Base-by-base conservation (phyloP, 2,888 invertebrate species). In the Liposcelis brunnea region DNA sequence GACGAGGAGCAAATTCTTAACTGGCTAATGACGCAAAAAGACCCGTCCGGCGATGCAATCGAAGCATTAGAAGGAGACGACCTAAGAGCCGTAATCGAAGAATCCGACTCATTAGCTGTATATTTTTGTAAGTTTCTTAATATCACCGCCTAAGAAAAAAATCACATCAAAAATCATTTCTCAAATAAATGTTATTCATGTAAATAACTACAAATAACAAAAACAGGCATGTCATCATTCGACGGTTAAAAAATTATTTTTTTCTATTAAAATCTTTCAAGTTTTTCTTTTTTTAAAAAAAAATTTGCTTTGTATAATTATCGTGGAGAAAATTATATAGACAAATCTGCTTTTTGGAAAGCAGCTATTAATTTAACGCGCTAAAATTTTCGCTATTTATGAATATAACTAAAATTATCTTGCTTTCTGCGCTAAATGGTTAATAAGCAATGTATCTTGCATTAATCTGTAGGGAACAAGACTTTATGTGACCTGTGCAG, bases 21-120 rank as follows among this genome's bases (percentile, higher is more conserved):
- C 60, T 91, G 91, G 91, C 66, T 91, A 48, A 62, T 91, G 55
- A 81, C 84, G 33, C 87, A 91, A 64, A 90, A 91, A 62, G 87
- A 91, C 66, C 91, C 91, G 44, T 77, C 83, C 40, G 86, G 87
- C 36, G 89, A 90, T 59, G 77, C 86, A 43, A 91, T 91, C 53
- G 90, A 90, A 66, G 86, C 82, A 53, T 65, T 84, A 14, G 84
- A 84, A 62, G 90, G 89, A 35, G 81, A 80, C 56, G 77, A 77
- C 46, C 67, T 90, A 44, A 62, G 78, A 36, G 70, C 77, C 49
- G 61, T 86, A 48, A 87, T 91, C 53, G 74, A 80, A 57, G 76
- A 80, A 49, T 80, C 84, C 36, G 77, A 80, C 53, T 82, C 87
- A 32, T 67, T 91, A 51, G 89, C 90, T 6, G 82, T 91, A 21